phyloP scores from a whole-genome alignment of 35 echinoderm and acorn worm species.

The Ptychodera flava region DNA sequence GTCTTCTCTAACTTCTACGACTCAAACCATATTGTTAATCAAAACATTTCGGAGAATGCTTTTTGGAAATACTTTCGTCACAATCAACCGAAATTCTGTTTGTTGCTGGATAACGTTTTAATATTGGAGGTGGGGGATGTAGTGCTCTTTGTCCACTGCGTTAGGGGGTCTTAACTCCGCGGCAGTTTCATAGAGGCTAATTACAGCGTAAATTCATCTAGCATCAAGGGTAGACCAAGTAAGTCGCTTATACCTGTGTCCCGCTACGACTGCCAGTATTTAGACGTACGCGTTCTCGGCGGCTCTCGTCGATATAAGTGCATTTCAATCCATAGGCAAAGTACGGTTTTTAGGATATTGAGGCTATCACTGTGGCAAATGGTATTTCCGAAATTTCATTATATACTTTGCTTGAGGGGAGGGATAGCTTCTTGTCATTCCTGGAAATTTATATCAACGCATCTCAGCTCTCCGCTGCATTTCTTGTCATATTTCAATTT shows the following conservation, averaged over 20 bases:
- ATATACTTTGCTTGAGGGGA: background rate
- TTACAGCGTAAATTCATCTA: background rate
- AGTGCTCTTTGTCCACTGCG: too few species aligned
- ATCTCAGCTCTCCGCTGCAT: too few species aligned
- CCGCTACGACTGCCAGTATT: background rate
- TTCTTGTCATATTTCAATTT: too few species aligned
- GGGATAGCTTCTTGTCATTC: too few species aligned
- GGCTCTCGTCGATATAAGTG: background rate
- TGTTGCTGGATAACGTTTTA: too few species aligned
- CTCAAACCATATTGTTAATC: too few species aligned
- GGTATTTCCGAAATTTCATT: background rate
- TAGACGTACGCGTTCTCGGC: background rate
- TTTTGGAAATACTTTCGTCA: too few species aligned
- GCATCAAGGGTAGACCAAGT: background rate
- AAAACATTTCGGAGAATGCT: too few species aligned
- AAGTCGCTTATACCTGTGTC: background rate
- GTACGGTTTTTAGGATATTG: background rate
- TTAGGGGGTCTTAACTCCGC: background rate
- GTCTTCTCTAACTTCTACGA: too few species aligned
- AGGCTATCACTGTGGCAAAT: background rate
- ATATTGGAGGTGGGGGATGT: too few species aligned
- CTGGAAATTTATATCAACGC: too few species aligned
- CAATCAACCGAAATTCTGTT: too few species aligned
- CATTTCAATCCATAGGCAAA: background rate
- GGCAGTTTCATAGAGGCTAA: background rate